These are phyloP conservation scores for Hyles lineata DNA, from an alignment of 2,888 invertebrate species.

Conservation along the genomic window DNA sequence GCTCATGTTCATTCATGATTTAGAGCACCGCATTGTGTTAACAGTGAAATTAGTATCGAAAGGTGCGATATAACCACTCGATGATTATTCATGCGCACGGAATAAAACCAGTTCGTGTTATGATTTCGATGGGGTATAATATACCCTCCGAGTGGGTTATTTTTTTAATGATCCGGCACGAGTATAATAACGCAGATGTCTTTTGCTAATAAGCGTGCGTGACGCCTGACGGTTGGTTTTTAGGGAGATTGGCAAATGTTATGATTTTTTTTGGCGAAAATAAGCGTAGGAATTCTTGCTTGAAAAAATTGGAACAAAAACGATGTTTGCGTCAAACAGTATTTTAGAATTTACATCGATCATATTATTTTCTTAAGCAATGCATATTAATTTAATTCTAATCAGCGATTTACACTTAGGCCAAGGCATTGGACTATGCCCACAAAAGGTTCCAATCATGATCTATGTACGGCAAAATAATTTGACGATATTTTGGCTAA, in stretches of 20 bases:
- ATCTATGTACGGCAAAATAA: too few relatives aligned
- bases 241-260: slow-evolving; percentile 25
- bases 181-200: slow-evolving; percentile 45
- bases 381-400: too few relatives aligned
- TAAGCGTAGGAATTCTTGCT: background rate
- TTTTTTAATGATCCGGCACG: slow-evolving; percentile 59
- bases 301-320: too few relatives aligned
- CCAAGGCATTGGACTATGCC: too few relatives aligned
- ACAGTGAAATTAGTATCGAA: slow-evolving; percentile 78
- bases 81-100: slow-evolving; percentile 71
- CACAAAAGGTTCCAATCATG: too few relatives aligned
- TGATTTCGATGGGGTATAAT: slow-evolving; percentile 64
- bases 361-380: too few relatives aligned
- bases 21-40: slow-evolving; percentile 73
- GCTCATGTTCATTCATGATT: slow-evolving; percentile 79
- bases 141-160: slow-evolving; percentile 62
- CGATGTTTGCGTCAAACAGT: too few relatives aligned
- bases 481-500: too few relatives aligned
- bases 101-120: slow-evolving; percentile 67
- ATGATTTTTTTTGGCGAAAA: slow-evolving; percentile 6
- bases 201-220: slow-evolving; percentile 34
- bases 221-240: slow-evolving; percentile 14
- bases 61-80: slow-evolving; percentile 77
- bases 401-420: too few relatives aligned
- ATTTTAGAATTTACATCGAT: too few relatives aligned